A percentile compares a stretch with the other conserved stretches of the same genome.
These are phyloP conservation scores for Leuctra nigra DNA, from an alignment of 2,888 invertebrate species.

Conservation along the genomic window DNA sequence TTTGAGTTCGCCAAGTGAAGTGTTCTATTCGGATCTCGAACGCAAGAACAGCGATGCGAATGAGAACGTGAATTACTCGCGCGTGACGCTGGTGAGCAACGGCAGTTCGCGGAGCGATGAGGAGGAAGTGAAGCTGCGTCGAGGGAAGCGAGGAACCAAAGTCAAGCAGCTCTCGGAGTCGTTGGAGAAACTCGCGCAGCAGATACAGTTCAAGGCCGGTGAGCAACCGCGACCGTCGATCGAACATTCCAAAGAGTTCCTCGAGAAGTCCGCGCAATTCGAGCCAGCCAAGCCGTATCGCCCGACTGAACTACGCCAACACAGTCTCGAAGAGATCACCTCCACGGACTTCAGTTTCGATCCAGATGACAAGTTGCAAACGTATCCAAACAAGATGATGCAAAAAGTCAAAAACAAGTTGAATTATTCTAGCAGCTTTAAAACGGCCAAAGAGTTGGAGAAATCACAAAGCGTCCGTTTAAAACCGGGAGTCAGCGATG, in stretches of 20 bases:
- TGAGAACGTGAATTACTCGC: too few species aligned
- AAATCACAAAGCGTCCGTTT: neutral
- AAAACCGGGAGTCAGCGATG: neutral
- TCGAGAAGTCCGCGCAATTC: neutral
- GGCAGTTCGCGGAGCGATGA: neutral
- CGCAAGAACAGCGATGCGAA: too few species aligned
- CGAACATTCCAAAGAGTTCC: neutral
- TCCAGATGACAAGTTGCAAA: conserved; percentile 8
- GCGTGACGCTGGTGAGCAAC: too few species aligned
- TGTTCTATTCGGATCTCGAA: too few species aligned
- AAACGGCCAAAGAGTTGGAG: conserved; percentile 24
- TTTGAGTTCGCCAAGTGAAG: too few species aligned
- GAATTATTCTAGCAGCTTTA: conserved; percentile 24
- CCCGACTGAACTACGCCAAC: neutral
- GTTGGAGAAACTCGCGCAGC: conserved; percentile 19
- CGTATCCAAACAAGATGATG: conserved; percentile 8
- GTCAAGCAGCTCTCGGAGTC: conserved; percentile 11
- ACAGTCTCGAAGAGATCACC: neutral
- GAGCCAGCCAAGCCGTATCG: neutral
- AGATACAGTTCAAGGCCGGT: conserved; percentile 19
- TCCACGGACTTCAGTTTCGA: neutral
- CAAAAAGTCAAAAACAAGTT: conserved; percentile 21
- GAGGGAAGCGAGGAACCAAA: neutral
- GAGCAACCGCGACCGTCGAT: neutral
- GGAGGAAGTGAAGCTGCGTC: neutral